phyloP scores from a whole-genome alignment of 2,113 vertebrate species.

The Pseudopodoces humilis region DNA sequence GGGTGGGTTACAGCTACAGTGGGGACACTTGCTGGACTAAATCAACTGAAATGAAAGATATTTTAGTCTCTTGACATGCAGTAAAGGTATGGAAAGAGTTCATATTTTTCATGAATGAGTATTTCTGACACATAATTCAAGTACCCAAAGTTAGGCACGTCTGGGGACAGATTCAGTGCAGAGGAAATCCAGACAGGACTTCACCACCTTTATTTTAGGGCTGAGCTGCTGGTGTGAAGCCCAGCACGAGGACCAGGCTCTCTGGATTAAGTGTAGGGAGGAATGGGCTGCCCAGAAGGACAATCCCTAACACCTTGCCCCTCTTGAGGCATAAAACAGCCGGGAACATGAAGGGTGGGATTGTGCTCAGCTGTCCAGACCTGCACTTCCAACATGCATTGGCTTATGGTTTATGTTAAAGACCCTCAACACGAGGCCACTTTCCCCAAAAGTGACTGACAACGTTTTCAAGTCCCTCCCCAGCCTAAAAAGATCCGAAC shows the following conservation, averaged over 20 bases:
- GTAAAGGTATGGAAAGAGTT: neutral
- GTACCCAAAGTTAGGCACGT: neutral
- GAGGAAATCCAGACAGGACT: neutral
- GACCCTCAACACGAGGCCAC: neutral
- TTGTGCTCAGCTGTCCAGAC: neutral
- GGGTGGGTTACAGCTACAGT: slow-evolving; percentile 27
- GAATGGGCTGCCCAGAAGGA: neutral
- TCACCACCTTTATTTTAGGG: neutral
- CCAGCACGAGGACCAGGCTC: neutral
- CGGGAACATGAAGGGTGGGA: neutral
- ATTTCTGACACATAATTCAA: neutral
- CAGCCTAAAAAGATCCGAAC: neutral
- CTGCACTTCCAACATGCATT: neutral
- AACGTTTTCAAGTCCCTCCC: neutral
- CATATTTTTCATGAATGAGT: neutral
- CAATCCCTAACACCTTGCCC: neutral
- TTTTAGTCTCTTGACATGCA: neutral
- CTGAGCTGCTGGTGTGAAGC: neutral
- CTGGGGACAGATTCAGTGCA: neutral
- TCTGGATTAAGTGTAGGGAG: neutral
- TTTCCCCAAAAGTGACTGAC: neutral
- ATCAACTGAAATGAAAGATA: slow-evolving; percentile 22
- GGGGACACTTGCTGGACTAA: slow-evolving; percentile 14
- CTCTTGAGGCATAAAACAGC: neutral
- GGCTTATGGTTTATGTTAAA: neutral